Base-by-base conservation (phyloP, 1,140 invertebrate species). In the Drosophila nigromelanica region DNA sequence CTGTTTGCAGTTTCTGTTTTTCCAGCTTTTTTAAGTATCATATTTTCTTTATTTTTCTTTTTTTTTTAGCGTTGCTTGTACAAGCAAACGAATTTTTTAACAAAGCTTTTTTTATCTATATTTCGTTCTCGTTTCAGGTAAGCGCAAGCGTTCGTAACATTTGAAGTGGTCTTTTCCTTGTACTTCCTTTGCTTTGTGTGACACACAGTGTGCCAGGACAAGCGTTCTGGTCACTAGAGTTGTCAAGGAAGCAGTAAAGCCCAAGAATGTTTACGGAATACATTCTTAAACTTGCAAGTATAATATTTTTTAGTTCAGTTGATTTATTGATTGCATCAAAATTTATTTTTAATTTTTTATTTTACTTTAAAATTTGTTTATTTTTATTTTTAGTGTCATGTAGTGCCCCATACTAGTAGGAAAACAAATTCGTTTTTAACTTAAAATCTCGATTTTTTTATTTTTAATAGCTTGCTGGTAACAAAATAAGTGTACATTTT, bases 61-160 rank as follows among this genome's bases (percentile, higher is more conserved):
- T 4, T n/a, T 6, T 14, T 5, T 35, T 14, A 11, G 4, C n/a
- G 79, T 71, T 74, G 56, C 74, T 70, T 51, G 15, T 42, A 80
- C 52, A 67, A 75, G 76, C 43, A 62, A 39, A 43, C 48, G n/a
- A 71, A 51, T 68, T 50, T 68, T 60, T 47, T 11, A 73, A 62
- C 66, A 73, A 60, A 76, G 27, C 43, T 78, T 78, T 48, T 42
- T 73, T 50, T 77, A 85, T 80, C 54, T 50, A 63, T 37, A 48
- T 24, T 51, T 63, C 14, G 35, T 62, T 76, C 15, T 81, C 51
- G 15, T 79, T 89, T 35, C 72, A 87, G 79, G 82, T 87, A 79
- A 87, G 66, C 54, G 11, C 4, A 55, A 75, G 15, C 12, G 39
- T 42, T 66, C 45, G 42, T 61, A 21, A 45, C 63, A 73, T 43